Evolutionary conservation across 37 sponge, comb jelly and placozoan genomes (phyloP).

Genomic region (Corticium candelabrum): DNA sequence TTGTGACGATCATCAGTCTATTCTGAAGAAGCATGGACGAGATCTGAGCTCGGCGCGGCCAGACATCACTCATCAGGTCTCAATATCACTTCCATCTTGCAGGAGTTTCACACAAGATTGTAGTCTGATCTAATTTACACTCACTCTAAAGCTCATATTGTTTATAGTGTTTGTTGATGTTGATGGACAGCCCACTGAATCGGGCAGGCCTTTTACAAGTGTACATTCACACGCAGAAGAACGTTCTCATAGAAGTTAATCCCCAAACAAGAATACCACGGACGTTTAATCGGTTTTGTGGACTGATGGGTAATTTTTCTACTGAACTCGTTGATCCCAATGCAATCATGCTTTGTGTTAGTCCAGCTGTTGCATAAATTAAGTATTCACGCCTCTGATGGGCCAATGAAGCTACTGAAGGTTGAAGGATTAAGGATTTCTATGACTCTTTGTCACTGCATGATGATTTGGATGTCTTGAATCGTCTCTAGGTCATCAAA

Average conservation of each 20-base stretch:
- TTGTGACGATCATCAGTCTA: constrained; percentile 66
- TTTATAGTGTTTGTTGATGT: constrained; percentile 89
- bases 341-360: constrained; percentile 15
- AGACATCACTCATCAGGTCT: constrained; percentile 87
- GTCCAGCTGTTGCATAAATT: constrained; percentile 96
- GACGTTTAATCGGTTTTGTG: constrained; percentile 94
- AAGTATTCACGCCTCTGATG: constrained; percentile 91
- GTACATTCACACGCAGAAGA: constrained; percentile 88
- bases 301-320: constrained; percentile 73
- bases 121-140: background rate
- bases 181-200: constrained; percentile 97
- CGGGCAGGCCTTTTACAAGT: constrained; percentile 93
- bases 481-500: constrained; percentile 92
- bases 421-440: constrained; percentile 12
- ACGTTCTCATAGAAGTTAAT: constrained; percentile 94
- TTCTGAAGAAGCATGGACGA: constrained; percentile 56
- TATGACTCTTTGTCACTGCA: too few species aligned
- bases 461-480: too few species aligned
- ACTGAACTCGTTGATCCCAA: background rate
- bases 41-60: constrained; percentile 76
- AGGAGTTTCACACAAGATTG: background rate
- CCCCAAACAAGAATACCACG: constrained; percentile 93
- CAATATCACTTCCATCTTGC: background rate
- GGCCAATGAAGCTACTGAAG: constrained; percentile 91
- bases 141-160: background rate